Evolutionary conservation across 2,797 vertebrate species (phyloP).

Genomic region (Acanthopagrus latus): DNA sequence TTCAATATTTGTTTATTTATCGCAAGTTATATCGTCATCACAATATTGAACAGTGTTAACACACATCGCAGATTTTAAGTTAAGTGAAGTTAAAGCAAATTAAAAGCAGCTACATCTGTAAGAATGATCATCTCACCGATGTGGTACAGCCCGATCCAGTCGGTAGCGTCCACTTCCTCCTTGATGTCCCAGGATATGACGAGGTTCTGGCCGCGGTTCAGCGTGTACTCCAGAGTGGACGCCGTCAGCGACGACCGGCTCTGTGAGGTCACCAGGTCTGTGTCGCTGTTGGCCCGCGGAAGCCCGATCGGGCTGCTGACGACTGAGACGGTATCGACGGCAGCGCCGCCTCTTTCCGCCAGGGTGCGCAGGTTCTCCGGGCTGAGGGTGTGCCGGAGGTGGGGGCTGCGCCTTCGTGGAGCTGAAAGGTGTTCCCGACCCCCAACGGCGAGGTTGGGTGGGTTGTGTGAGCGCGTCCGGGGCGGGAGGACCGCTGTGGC

Average conservation of each 20-base stretch:
- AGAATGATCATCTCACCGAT: slow-evolving; percentile 88
- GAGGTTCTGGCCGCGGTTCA: slow-evolving; percentile 94
- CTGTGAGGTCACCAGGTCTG: slow-evolving; percentile 95
- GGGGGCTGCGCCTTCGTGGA: slow-evolving; percentile 92
- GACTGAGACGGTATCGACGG: slow-evolving; percentile 57
- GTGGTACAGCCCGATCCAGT: slow-evolving; percentile 99
- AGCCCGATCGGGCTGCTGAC: slow-evolving; percentile 83
- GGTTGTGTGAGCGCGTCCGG: slow-evolving; percentile 83
- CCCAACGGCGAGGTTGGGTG: slow-evolving; percentile 86
- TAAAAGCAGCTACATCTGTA: background rate
- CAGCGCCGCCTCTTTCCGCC: slow-evolving; percentile 85
- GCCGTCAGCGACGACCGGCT: slow-evolving; percentile 96
- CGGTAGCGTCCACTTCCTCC: slow-evolving; percentile 97
- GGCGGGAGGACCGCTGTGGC: slow-evolving; percentile 85
- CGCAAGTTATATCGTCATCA: too few relatives aligned
- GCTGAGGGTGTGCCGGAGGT: slow-evolving; percentile 95
- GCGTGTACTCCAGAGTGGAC: slow-evolving; percentile 93
- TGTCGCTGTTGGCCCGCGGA: slow-evolving; percentile 95
- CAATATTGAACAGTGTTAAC: too few relatives aligned
- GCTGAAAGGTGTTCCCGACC: slow-evolving; percentile 84
- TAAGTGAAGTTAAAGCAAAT: background rate
- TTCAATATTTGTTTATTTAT: too few relatives aligned
- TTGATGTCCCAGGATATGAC: slow-evolving; percentile 99
- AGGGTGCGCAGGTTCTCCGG: slow-evolving; percentile 96
- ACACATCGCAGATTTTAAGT: too few relatives aligned